Percentiles rank a stretch among this genome's conserved stretches.
phyloP scores from a whole-genome alignment of 92 coral and sea anemone genomes.

The Palythoa heliodiscus region DNA sequence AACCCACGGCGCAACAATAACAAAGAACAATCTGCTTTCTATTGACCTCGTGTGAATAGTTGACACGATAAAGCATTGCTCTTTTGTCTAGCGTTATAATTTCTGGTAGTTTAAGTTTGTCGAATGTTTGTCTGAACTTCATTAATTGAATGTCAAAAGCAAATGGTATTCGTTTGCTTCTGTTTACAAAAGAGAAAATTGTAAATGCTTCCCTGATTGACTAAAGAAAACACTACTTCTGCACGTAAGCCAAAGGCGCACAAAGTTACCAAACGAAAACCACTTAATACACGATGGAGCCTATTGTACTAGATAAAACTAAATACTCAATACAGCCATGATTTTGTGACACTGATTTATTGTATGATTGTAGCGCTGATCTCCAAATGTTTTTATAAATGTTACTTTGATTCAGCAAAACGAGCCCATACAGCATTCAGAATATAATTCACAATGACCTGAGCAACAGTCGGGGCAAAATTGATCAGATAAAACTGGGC shows the following conservation, averaged over 20 bases:
- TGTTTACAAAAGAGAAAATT: not conserved
- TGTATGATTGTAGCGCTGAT: not conserved
- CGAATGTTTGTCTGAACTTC: not conserved
- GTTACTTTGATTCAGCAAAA: not conserved
- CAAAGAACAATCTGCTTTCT: not conserved
- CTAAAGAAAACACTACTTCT: not conserved
- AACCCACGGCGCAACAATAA: not conserved
- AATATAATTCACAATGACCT: slow-evolving; percentile 9
- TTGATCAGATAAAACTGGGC: slow-evolving; percentile 1
- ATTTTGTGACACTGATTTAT: not conserved
- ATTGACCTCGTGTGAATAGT: not conserved
- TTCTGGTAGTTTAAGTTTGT: not conserved
- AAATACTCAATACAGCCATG: not conserved
- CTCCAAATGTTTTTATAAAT: not conserved
- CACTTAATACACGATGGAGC: not conserved
- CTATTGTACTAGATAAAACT: not conserved
- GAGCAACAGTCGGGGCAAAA: not conserved
- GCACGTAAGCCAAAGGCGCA: not conserved
- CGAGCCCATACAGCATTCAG: not conserved
- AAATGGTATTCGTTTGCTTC: not conserved
- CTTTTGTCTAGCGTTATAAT: not conserved
- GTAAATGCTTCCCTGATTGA: slow-evolving; percentile 1
- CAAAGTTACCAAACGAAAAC: not conserved
- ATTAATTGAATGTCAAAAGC: not conserved
- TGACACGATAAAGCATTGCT: not conserved